Conservation (phyloP, 2,797 vertebrate species). For the Hypotaenidia philippensis region DNA sequence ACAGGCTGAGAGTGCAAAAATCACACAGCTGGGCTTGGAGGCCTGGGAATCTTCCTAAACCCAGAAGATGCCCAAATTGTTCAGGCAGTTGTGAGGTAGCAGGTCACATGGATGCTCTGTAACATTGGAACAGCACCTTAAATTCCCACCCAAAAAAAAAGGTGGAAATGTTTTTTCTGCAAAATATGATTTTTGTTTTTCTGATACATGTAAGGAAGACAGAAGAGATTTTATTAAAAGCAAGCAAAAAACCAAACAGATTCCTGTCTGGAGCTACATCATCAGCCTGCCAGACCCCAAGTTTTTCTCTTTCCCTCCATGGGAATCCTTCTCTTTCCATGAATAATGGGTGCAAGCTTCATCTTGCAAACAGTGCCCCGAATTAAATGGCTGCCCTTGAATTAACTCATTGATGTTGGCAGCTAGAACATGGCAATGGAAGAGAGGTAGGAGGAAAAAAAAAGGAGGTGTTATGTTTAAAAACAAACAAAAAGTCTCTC, state of each 20-base stretch:
- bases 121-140: not conserved
- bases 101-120: not conserved
- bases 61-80: not conserved
- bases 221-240: not conserved
- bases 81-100: not conserved
- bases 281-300: not conserved
- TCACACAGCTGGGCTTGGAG: not conserved
- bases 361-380: not conserved
- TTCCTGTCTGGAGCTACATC: not conserved
- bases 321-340: not conserved
- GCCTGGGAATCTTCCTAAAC: not conserved
- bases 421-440: not conserved
- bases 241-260: not conserved
- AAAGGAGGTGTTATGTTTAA: not conserved
- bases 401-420: not conserved
- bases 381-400: not conserved
- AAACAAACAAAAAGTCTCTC: not conserved
- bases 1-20: not conserved
- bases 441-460: not conserved
- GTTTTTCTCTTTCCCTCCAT: not conserved
- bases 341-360: not conserved
- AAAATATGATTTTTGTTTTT: not conserved
- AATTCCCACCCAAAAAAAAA: not conserved
- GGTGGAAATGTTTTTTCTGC: not conserved
- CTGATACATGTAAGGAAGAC: not conserved